Conservation (phyloP, 2,113 vertebrate species). For the Gobiocypris rarus region DNA sequence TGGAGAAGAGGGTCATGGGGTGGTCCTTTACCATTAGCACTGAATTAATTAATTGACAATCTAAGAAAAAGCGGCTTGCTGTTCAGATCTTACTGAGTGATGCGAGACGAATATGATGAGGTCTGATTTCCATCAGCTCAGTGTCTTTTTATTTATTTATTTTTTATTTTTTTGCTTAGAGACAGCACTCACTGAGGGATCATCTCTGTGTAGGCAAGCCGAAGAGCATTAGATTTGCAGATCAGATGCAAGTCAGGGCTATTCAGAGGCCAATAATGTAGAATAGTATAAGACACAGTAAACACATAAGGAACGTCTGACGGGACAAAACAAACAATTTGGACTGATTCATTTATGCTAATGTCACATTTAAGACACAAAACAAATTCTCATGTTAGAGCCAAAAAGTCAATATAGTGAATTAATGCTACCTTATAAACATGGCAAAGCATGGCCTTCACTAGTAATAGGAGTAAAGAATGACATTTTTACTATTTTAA, state of each 20-base stretch:
- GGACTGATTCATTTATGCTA: not conserved
- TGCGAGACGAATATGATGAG: constrained; percentile 21
- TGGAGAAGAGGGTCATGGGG: not conserved
- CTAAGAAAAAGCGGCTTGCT: constrained; percentile 13
- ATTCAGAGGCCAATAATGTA: not conserved
- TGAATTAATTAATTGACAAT: constrained; percentile 46
- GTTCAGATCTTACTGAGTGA: constrained; percentile 31
- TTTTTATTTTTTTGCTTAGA: constrained; percentile 5
- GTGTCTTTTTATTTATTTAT: not conserved
- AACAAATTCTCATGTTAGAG: not conserved
- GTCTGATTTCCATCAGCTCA: constrained; percentile 42
- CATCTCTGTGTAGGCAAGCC: not conserved
- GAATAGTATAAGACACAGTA: not conserved
- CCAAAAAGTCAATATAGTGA: not conserved
- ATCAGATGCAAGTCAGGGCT: constrained; percentile 24
- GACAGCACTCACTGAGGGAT: not conserved
- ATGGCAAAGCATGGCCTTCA: not conserved
- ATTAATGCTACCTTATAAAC: not conserved
- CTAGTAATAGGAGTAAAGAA: not conserved
- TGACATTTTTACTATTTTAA: not conserved
- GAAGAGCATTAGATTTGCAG: constrained; percentile 11
- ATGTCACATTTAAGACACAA: constrained; percentile 4
- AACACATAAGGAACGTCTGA: not conserved
- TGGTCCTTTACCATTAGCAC: constrained; percentile 49
- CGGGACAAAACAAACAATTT: not conserved